Base-by-base conservation (phyloP, 2,888 invertebrate species). In the Idaea biselata region DNA sequence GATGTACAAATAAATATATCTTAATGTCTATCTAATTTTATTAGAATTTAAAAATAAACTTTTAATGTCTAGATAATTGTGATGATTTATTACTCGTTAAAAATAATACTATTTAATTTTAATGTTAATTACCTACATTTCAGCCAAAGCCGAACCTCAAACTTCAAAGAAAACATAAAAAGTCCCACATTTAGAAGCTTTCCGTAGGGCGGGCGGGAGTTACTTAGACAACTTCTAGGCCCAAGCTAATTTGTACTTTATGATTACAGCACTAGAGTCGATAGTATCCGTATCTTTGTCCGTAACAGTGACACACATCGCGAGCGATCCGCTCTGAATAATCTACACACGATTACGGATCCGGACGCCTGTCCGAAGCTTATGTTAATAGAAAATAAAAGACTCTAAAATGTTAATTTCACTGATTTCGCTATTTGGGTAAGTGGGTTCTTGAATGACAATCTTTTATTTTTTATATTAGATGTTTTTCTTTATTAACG, bases 241-340 rank as follows among this genome's bases (percentile, higher is more conserved):
- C 32, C 57, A 55, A 32, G 59, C 54, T 63, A 58, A 54, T 18
- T 18, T 58, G 8, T 6, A 63, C 63, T 62, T 60, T 67, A 60
- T 44, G 18, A 0, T 0, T n/a, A 0, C 58, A 5, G 14, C 1
- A 8, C 58, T 68, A 68, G 54, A 60, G 67, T 60, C 59, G 54
- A 66, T 54, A 59, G 59, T 65, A 33, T 58, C 32, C 1, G 60
- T 57, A 17, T 17, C 58, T 53, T 58, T 66, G 60, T 31, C 44
- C 63, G 70, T 65, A 64, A 68, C 65, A 72, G 71, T 69, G 68
- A 68, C 72, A 75, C 70, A 76, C 73, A 65, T 70, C 69, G 63
- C 67, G 61, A 65, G 63, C 72, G 84, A 75, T 81, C 67, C 82
- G 83, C 81, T 83, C 84, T 81, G 74, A 80, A 83, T 82, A 77